Conservation (phyloP, 2,113 vertebrate species). For the Emydocephalus ijimae region DNA sequence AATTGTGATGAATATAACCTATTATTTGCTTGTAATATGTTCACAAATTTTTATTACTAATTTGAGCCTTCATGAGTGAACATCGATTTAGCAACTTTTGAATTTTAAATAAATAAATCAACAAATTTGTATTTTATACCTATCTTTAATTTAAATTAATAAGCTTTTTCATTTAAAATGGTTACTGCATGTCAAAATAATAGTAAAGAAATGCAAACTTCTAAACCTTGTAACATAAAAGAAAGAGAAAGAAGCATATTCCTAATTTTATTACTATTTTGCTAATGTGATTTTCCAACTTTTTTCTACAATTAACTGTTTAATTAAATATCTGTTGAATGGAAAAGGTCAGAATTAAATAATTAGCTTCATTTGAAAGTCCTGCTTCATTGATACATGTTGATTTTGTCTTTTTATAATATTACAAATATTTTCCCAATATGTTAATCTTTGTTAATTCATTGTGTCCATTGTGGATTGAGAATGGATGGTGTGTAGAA, state of each 20-base stretch:
- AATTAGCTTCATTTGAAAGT: not conserved
- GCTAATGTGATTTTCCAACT: not conserved
- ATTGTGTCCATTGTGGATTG: constrained; percentile 8
- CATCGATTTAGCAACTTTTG: not conserved
- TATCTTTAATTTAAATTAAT: not conserved
- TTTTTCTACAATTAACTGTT: not conserved
- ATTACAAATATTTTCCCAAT: constrained; percentile 43
- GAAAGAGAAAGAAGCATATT: not conserved
- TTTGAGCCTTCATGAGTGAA: not conserved
- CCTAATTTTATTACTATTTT: not conserved
- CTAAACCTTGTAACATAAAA: not conserved
- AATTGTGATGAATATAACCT: not conserved
- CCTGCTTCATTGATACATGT: constrained; percentile 27
- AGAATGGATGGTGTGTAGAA: constrained; percentile 42
- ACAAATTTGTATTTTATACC: not conserved
- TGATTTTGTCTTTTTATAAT: constrained; percentile 11
- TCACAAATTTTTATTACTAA: not conserved
- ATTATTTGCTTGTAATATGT: not conserved
- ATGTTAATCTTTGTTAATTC: constrained; percentile 35
- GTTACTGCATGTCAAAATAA: not conserved
- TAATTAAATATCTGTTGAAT: not conserved
- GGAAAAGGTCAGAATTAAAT: not conserved
- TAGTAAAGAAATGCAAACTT: not conserved
- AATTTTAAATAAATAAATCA: not conserved
- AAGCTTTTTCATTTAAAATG: not conserved